Conservation (phyloP, 1,140 invertebrate genomes). For the Teleogryllus occipitalis region DNA sequence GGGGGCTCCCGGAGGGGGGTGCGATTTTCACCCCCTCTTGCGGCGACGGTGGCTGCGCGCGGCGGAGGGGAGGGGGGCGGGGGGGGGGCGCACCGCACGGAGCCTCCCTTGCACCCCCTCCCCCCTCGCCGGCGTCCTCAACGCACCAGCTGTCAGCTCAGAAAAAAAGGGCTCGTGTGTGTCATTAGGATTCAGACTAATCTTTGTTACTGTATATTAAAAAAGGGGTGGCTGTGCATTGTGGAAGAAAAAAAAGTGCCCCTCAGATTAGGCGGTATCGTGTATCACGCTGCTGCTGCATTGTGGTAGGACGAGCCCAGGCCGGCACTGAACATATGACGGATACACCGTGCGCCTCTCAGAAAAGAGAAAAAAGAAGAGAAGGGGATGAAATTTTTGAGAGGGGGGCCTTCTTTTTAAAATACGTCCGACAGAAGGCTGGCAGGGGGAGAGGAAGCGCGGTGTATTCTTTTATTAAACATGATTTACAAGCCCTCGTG, state of each 20-base stretch:
- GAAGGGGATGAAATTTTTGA: background rate
- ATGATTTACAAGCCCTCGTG: background rate
- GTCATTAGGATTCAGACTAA: constrained; percentile 1
- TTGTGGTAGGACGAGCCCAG: background rate
- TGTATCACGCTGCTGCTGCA: background rate
- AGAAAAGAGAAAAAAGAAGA: background rate
- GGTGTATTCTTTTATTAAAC: background rate
- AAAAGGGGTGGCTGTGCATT: background rate
- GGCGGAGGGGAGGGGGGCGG: too few relatives aligned
- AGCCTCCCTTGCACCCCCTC: background rate
- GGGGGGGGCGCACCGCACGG: too few relatives aligned
- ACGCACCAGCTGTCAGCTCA: background rate
- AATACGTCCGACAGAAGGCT: background rate
- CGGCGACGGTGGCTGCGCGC: background rate
- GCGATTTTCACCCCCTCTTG: background rate
- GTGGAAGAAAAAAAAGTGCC: background rate
- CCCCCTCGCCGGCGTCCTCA: background rate
- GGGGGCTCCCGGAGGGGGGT: too few relatives aligned
- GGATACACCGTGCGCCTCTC: background rate
- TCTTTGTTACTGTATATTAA: constrained; percentile 6
- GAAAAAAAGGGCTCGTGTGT: constrained; percentile 1
- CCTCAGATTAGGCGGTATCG: constrained; percentile 3
- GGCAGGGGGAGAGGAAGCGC: background rate
- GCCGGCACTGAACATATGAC: background rate
- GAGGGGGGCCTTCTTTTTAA: background rate